A percentile compares a stretch with the other conserved stretches of the same genome.
These are phyloP conservation scores for Lithophane ornitopus DNA, from an alignment of 2,888 invertebrate species.

Conservation along the genomic window DNA sequence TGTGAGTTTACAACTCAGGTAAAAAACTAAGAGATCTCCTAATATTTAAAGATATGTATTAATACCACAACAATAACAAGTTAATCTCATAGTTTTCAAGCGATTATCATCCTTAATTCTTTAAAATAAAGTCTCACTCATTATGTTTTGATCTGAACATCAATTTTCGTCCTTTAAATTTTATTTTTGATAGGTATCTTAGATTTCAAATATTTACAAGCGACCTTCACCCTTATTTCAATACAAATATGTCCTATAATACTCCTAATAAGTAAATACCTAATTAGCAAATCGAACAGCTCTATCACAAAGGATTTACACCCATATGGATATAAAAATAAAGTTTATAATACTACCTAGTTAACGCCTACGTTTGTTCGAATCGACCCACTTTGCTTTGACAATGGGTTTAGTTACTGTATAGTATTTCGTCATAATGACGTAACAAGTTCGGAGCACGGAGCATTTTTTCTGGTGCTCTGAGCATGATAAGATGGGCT, in stretches of 20 bases:
- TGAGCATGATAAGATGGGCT: slow-evolving; percentile 18
- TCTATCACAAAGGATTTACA: not conserved
- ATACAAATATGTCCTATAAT: slow-evolving; percentile 36
- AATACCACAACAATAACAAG: not conserved
- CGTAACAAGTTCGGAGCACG: slow-evolving; percentile 47
- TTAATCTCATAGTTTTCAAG: not conserved
- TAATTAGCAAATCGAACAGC: slow-evolving; percentile 22
- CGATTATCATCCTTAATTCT: slow-evolving; percentile 17
- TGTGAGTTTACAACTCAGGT: too few species aligned
- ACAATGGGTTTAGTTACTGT: slow-evolving; percentile 53
- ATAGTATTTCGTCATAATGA: slow-evolving; percentile 43
- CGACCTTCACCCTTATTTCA: slow-evolving; percentile 27
- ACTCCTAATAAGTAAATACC: slow-evolving; percentile 10
- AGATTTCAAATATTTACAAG: slow-evolving; percentile 8
- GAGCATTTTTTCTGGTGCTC: slow-evolving; percentile 21
- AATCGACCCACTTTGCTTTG: slow-evolving; percentile 59
- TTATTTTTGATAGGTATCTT: not conserved
- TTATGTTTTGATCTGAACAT: not conserved
- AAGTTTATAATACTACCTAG: slow-evolving; percentile 2
- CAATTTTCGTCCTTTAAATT: not conserved
- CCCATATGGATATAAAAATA: not conserved
- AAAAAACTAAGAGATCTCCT: too few species aligned
- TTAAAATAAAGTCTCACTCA: not conserved
- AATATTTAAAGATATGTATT: too few species aligned
- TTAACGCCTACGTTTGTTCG: slow-evolving; percentile 42